These are phyloP conservation scores for Chrysemys picta DNA, from an alignment of 2,113 vertebrate genomes.

Conservation along the genomic window DNA sequence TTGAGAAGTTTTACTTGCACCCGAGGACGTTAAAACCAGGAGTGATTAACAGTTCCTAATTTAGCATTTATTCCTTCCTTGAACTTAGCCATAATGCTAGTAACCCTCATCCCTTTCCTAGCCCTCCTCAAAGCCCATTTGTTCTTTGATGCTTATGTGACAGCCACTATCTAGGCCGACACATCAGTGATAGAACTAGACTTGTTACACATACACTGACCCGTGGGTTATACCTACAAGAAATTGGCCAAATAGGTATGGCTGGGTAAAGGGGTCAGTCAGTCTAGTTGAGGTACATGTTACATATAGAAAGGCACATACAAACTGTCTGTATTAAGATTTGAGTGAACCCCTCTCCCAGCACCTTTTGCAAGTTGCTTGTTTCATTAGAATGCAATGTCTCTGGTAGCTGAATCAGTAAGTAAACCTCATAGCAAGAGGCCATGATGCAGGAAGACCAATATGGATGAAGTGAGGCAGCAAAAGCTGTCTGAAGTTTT, in stretches of 20 bases:
- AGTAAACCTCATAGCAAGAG: neutral
- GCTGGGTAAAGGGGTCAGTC: neutral
- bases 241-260: neutral
- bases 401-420: neutral
- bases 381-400: neutral
- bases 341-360: neutral
- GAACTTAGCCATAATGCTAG: neutral
- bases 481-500: neutral
- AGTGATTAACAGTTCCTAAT: neutral
- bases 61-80: neutral
- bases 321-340: neutral
- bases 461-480: neutral
- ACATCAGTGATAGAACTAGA: neutral
- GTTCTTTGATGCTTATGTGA: neutral
- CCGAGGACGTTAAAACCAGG: neutral
- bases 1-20: neutral
- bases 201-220: neutral
- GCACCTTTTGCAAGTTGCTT: neutral
- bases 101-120: neutral
- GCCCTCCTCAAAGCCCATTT: neutral
- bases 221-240: neutral
- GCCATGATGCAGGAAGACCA: neutral
- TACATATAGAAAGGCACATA: neutral
- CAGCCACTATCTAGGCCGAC: neutral
- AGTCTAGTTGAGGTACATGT: neutral